Base-by-base conservation (phyloP, 2,113 vertebrate species). In the Phalacrocorax pelagicus region DNA sequence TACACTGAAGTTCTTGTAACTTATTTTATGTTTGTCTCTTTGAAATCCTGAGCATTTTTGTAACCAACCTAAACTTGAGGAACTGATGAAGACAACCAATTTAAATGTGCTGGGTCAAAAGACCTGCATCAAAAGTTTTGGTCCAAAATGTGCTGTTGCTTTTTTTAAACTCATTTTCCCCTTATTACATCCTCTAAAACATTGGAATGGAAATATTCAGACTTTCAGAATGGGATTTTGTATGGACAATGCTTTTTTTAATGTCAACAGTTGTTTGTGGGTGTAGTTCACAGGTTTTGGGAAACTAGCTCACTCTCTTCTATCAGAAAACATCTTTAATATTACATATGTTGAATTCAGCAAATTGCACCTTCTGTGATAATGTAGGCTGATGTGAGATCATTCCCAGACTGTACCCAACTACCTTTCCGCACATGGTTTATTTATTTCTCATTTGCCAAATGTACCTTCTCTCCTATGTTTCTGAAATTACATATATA, bases 161-260 rank as follows among this genome's bases (percentile, higher is more conserved):
- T 86, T 88, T 87, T 87, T 14, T 21, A 10, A 30, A 66, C 4
- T 83, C 32, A 10, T 80, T 91, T 97, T 81, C 24, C 14, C 51
- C 90, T 42, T 66, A 52, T 75, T 84, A 69, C 44, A 54, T 57
- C 51, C 51, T 84, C 80, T 90, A 44, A 94, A 91, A 57, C 18
- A 54, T 29, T 65, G 26, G 29, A 86, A 81, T 67, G 13, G 70
- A 90, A 94, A 54, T 51, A 38, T 88, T 81, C 47, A 66, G 83
- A 23, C 62, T 91, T 95, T 59, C 84, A 82, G 63, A 70, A 80
- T 44, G 44, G 22, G 51, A 80, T 86, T 93, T 94, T 54, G 61
- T 80, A 81, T 83, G n/a, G 69, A 92, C 32, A 65, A 88, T 49
- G 42, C n/a, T 86, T 91, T 95, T 92, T 92, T 94, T 83, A 87